Percentiles rank a stretch among this genome's conserved stretches.
Evolutionary conservation across 1,140 invertebrate species (phyloP).

Genomic region (Zaprionus inermis): DNA sequence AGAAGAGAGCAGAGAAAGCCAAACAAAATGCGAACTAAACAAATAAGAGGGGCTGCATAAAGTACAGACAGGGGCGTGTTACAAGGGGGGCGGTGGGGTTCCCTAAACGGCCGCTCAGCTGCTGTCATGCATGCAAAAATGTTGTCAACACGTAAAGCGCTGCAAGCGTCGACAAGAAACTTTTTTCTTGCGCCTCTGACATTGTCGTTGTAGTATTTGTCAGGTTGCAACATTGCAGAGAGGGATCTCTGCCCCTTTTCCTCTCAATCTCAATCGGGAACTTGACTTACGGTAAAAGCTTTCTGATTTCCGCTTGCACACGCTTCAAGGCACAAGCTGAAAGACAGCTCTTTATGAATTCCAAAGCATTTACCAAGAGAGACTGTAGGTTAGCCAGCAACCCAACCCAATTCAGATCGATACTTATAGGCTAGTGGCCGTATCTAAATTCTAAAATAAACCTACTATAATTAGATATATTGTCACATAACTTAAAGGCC

Average conservation of each 20-base stretch:
- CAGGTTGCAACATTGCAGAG: not conserved
- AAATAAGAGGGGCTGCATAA: conserved; percentile 59
- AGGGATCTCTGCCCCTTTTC: not conserved
- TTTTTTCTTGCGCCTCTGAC: not conserved
- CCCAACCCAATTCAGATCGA: no score
- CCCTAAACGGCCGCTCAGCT: conserved; percentile 18
- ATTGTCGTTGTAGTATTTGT: not conserved
- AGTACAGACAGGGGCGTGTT: conserved; percentile 1
- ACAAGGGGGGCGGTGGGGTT: no score
- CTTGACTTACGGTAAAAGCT: conserved; percentile 5
- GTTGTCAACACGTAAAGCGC: conserved; percentile 56
- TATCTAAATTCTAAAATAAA: not conserved
- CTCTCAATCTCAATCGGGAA: not conserved
- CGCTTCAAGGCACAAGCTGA: no score
- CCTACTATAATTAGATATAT: not conserved
- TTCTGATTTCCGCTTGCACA: no score
- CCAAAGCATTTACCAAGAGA: no score
- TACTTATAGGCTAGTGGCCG: no score
- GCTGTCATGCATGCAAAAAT: conserved; percentile 61
- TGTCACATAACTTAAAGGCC: not conserved
- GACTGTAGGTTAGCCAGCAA: no score
- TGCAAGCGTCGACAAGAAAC: conserved; percentile 11
- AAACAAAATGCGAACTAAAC: conserved; percentile 57
- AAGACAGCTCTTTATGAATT: no score
- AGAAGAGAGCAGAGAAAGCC: conserved; percentile 37